Evolutionary conservation across 2,797 vertebrate genomes (phyloP), one percentile per base, ranked within the genome.

Genomic region (Leptatherina wallacei): DNA sequence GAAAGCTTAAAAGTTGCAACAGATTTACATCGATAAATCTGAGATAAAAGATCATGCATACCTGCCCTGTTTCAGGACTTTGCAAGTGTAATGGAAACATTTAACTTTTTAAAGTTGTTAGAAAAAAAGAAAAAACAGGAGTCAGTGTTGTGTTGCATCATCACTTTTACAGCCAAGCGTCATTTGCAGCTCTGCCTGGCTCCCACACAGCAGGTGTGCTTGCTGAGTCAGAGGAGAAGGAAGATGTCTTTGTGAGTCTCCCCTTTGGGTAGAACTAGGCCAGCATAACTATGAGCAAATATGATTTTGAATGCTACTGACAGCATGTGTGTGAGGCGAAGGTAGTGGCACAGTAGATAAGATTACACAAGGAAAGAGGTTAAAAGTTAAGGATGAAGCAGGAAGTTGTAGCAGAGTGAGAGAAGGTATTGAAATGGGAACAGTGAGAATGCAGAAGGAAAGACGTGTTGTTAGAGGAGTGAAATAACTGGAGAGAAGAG

Each of bases 161-260:
- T 88, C 73, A 69, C 63, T 86, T 89, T 80, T 83, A 83, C 52
- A 76, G 75, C 67, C 69, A 13, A 6, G 64, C 76, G 70, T 80
- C 57, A 66, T 65, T 71, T 69, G 62, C 83, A 68, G 69, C 29
- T 73, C 75, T 78, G 83, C 71, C 64, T 57, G 20, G 84, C 83
- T 79, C 77, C 85, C 85, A 88, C 89, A 77, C 68, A 86, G 76
- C 86, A 89, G 88, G 78, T 86, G 82, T 87, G 83, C 62, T 18
- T 44, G 67, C 78, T 91, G 88, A 91, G 85, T 90, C 88, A 88
- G 78, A 78, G 61, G 73, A 61, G 62, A 58, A 65, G 59, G n/a
- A 47, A 54, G 51, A 55, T 61, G 30, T 65, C 42, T 74, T 65
- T 54, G 65, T 56, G 67, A 78, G 72, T 65, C 51, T 75, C 72